A percentile compares a stretch with the other conserved stretches of the same genome.
phyloP scores from a whole-genome alignment of 2,113 vertebrate species.

The Melierax canorus region DNA sequence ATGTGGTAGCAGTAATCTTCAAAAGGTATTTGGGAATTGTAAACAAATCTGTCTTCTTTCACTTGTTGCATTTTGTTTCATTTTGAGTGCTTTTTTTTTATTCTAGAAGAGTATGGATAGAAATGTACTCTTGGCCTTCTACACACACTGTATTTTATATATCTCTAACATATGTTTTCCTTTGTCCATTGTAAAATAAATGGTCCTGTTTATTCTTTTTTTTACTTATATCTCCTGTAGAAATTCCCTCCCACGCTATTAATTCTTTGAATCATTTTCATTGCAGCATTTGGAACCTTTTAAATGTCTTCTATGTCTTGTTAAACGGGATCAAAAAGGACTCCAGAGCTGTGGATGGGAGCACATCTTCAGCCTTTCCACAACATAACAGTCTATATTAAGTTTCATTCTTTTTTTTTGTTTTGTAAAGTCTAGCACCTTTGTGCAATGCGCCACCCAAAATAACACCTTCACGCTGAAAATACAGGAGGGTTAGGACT shows the following conservation, averaged over 20 bases:
- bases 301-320: constrained; percentile 29
- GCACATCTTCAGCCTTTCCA: background rate
- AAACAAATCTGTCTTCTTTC: background rate
- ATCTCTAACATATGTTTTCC: constrained; percentile 32
- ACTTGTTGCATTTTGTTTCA: background rate
- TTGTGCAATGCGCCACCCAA: background rate
- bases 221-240: constrained; percentile 20
- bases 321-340: constrained; percentile 38
- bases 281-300: constrained; percentile 14
- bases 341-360: background rate
- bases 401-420: background rate
- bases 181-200: constrained; percentile 55
- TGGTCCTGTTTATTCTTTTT: constrained; percentile 40
- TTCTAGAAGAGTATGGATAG: background rate
- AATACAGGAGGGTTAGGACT: background rate
- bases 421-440: background rate
- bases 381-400: background rate
- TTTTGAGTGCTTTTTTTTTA: background rate
- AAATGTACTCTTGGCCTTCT: background rate
- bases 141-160: background rate
- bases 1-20: background rate
- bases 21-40: background rate
- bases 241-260: constrained; percentile 30
- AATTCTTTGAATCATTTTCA: constrained; percentile 39
- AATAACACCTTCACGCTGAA: background rate